Base-by-base conservation (phyloP, 2,888 invertebrate species). In the Drosophila nr. perissopoda region DNA sequence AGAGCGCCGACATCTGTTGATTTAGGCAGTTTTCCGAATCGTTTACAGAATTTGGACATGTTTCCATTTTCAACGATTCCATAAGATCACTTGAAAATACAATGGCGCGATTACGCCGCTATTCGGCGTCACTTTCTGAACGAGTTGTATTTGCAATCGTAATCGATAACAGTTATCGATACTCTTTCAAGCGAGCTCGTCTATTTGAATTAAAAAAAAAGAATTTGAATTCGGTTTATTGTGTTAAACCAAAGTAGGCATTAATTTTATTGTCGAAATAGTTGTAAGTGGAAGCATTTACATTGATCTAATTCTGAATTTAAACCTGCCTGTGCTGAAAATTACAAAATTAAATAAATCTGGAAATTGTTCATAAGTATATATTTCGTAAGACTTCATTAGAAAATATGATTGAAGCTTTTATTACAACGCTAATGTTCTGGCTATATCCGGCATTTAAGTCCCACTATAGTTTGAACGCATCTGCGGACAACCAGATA, bases 361-460 rank as follows among this genome's bases (percentile, higher is more conserved):
- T 2, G 27, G 13, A 56, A 38, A 38, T 18, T 34, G 2, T 10
- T 34, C 10, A 6, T 53, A 16, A 0, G 0, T 10, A 25, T 21
- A 18, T 3, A 25, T 25, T 53, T 53, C 21, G 2, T 16, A 38
- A 27, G 16, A 13, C 13, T 21, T 33, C 5, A 25, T 34, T 11
- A n/a, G 21, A 52, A 48, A 51, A 33, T 1, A 71, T 84, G 57
- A 25, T 87, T 33, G 79, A 73, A 36, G 67, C 70, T n/a, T 31
- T 62, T 13, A 25, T 64, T 0, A 46, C 75, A 13, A 49, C 87
- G 6, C 97, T 98, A 96, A 95, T 99, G 94, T 95, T 97, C 91
- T 98, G 98, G 94, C 95, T 99, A 76, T 99, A 99, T 94, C 99
- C 99, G 91, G 99, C 99, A 75, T 99, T 79, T n/a, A 79, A 73